A percentile compares a stretch with the other conserved stretches of the same genome.
These are phyloP conservation scores for Anthopleura xanthogrammica DNA, from an alignment of 92 coral and sea anemone genomes.

Conservation along the genomic window DNA sequence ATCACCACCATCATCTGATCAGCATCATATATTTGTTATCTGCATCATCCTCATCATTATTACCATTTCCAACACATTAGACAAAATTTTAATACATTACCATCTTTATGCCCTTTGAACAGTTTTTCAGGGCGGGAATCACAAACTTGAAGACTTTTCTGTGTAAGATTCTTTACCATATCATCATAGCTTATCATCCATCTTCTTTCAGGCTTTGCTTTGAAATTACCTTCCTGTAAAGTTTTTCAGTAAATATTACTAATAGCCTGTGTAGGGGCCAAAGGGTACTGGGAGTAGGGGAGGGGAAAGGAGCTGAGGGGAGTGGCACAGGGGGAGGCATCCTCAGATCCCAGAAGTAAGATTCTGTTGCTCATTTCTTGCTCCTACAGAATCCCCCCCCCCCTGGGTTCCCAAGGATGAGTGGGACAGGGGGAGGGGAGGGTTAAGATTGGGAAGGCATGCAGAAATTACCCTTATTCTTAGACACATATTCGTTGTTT, in stretches of 20 bases:
- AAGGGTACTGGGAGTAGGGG: neutral
- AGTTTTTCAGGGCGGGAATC: conserved; percentile 41
- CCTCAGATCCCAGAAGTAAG: too few relatives aligned
- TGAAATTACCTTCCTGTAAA: conserved; percentile 63
- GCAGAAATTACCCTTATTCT: conserved; percentile 43
- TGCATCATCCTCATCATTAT: neutral
- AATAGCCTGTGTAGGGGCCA: neutral
- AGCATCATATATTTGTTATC: too few relatives aligned
- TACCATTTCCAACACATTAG: neutral
- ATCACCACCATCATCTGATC: too few relatives aligned
- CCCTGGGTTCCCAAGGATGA: too few relatives aligned
- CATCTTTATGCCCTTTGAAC: conserved; percentile 36
- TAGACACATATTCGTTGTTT: conserved; percentile 59
- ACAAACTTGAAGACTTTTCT: conserved; percentile 55
- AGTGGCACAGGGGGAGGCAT: neutral
- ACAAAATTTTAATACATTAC: conserved; percentile 9
- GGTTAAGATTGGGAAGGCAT: too few relatives aligned
- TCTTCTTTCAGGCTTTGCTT: conserved; percentile 28
- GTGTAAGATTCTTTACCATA: conserved; percentile 53
- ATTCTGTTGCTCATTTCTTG: too few relatives aligned
- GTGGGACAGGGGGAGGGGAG: too few relatives aligned
- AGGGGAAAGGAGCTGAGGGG: neutral
- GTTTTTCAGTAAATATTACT: neutral
- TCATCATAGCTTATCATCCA: conserved; percentile 61
- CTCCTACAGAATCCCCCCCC: neutral